phyloP scores from a whole-genome alignment of 2,797 vertebrate genomes.

The Lithobates sylvaticus region DNA sequence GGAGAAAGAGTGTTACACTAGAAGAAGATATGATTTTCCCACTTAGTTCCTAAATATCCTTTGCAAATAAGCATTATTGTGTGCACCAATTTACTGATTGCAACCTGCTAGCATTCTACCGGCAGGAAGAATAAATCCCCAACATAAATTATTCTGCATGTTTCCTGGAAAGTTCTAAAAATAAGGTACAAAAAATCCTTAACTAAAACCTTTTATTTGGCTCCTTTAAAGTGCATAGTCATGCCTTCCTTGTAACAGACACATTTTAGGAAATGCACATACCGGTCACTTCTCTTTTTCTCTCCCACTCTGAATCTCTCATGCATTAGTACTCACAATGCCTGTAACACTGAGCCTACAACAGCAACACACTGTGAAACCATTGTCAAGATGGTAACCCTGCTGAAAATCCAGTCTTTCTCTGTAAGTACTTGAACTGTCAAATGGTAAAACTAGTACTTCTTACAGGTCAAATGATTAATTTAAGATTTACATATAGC shows the following conservation, averaged over 20 bases:
- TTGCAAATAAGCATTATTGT: too few relatives aligned
- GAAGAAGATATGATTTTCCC: too few relatives aligned
- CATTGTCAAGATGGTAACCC: conserved; percentile 81
- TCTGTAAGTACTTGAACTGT: conserved; percentile 71
- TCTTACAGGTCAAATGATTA: not conserved
- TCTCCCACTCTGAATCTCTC: conserved; percentile 47
- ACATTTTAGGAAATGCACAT: conserved; percentile 75
- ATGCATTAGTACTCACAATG: conserved; percentile 63
- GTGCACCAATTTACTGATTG: not conserved
- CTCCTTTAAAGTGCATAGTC: conserved; percentile 81
- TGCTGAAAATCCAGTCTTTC: conserved; percentile 81
- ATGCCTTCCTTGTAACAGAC: conserved; percentile 83
- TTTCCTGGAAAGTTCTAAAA: not conserved
- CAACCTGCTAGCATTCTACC: not conserved
- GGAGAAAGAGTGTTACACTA: too few relatives aligned
- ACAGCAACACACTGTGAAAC: conserved; percentile 75
- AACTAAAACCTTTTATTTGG: not conserved
- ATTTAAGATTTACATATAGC: not conserved
- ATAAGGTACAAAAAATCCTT: not conserved
- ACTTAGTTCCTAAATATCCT: too few relatives aligned
- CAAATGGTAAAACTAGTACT: not conserved
- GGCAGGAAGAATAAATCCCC: not conserved
- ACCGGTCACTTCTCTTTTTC: conserved; percentile 68
- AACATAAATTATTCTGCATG: not conserved
- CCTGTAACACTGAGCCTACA: conserved; percentile 49